Conservation (phyloP, 2,888 invertebrate genomes). For the Mechanitis messenoides region DNA sequence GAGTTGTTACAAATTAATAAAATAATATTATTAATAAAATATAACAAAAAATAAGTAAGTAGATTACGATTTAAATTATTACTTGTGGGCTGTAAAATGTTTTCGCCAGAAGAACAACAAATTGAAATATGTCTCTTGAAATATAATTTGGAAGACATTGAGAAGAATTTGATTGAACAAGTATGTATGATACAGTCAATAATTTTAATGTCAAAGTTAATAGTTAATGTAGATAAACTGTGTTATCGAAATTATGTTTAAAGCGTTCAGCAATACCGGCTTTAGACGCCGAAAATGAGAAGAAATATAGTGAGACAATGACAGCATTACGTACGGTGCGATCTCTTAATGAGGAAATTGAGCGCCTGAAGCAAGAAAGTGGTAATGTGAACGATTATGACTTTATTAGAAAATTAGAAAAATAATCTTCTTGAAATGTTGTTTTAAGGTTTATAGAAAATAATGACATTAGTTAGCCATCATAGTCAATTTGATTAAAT, state of each 20-base stretch:
- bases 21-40: too few relatives aligned
- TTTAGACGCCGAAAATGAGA: slow-evolving; percentile 53
- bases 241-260: slow-evolving; percentile 8
- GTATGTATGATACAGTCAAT: slow-evolving; percentile 35
- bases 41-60: too few relatives aligned
- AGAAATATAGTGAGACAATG: slow-evolving; percentile 50
- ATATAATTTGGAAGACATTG: slow-evolving; percentile 56
- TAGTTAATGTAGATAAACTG: neutral
- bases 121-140: slow-evolving; percentile 59
- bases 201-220: neutral
- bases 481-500: too few relatives aligned
- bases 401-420: neutral
- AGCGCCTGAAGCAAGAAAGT: slow-evolving; percentile 30
- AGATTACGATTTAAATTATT: neutral
- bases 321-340: slow-evolving; percentile 43
- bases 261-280: slow-evolving; percentile 50
- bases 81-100: slow-evolving; percentile 39
- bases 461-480: too few relatives aligned
- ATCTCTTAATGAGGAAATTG: slow-evolving; percentile 45
- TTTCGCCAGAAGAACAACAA: slow-evolving; percentile 57
- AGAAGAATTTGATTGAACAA: slow-evolving; percentile 50
- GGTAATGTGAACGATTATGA: slow-evolving; percentile 1
- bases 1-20: too few relatives aligned
- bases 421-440: too few relatives aligned
- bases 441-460: too few relatives aligned